Percentiles rank a stretch among this genome's conserved stretches.
Evolutionary conservation across 2,113 vertebrate species (phyloP).

Genomic region (Cichladusa arquata): DNA sequence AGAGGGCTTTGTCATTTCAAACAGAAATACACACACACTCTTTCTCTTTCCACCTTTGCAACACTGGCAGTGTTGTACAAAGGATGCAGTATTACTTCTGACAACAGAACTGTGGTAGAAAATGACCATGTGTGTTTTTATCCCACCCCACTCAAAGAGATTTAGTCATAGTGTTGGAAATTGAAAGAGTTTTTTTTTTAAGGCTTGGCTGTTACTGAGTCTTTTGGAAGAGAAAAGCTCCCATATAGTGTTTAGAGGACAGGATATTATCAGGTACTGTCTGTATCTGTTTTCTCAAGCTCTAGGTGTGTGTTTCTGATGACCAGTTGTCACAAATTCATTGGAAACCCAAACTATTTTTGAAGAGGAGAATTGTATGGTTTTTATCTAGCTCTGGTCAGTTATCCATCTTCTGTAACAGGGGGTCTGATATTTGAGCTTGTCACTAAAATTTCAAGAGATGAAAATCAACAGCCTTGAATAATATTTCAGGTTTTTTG

Average conservation of each 20-base stretch:
- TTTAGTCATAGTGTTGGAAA: constrained; percentile 44
- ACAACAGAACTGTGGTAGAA: constrained; percentile 51
- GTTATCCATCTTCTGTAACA: constrained; percentile 60
- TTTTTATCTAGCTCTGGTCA: constrained; percentile 59
- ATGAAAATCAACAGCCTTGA: constrained; percentile 65
- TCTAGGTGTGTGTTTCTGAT: constrained; percentile 6
- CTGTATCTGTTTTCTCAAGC: not conserved
- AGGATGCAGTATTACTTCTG: constrained; percentile 74
- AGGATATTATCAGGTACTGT: constrained; percentile 17
- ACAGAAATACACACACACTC: not conserved
- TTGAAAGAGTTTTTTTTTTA: not conserved
- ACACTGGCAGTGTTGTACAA: constrained; percentile 39
- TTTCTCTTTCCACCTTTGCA: constrained; percentile 46
- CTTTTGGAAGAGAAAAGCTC: not conserved
- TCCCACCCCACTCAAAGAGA: constrained; percentile 37
- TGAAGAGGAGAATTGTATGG: constrained; percentile 37
- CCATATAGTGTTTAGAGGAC: not conserved
- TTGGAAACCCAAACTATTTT: constrained; percentile 47
- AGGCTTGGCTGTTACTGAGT: constrained; percentile 46
- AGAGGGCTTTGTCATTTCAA: constrained; percentile 69
- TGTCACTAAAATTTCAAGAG: constrained; percentile 55
- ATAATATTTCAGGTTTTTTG: constrained; percentile 38
- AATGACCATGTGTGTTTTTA: constrained; percentile 31
- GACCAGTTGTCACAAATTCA: not conserved
- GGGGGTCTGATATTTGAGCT: constrained; percentile 52